Conservation (phyloP, 2,888 invertebrate genomes). For the Tetropium fuscum region DNA sequence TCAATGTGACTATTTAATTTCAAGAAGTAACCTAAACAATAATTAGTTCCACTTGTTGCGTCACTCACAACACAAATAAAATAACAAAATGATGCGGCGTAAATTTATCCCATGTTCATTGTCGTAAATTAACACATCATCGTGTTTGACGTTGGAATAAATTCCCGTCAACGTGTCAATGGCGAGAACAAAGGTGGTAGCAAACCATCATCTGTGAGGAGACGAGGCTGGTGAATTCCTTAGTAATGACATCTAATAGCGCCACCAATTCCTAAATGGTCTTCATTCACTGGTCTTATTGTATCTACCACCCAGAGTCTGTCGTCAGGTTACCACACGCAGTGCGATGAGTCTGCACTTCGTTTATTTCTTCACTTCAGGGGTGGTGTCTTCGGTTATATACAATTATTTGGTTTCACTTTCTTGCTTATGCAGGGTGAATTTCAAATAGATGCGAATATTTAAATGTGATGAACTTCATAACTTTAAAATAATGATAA, state of each 20-base stretch:
- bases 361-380: slow-evolving; percentile 4
- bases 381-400: slow-evolving; percentile 5
- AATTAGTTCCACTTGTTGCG: slow-evolving; percentile 21
- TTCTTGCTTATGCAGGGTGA: too few relatives aligned
- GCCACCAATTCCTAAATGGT: slow-evolving; percentile 50
- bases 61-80: slow-evolving; percentile 18
- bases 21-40: slow-evolving; percentile 6
- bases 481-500: too few relatives aligned
- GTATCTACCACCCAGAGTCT: slow-evolving; percentile 26
- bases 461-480: too few relatives aligned
- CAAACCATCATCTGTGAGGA: slow-evolving; percentile 18
- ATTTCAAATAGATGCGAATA: too few relatives aligned
- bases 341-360: slow-evolving; percentile 16
- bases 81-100: slow-evolving; percentile 22
- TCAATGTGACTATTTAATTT: slow-evolving; percentile 4
- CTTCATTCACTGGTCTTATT: slow-evolving; percentile 39
- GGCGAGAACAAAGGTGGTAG: slow-evolving; percentile 28
- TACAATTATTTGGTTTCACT: neutral
- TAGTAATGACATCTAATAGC: slow-evolving; percentile 50
- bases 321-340: slow-evolving; percentile 15
- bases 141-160: slow-evolving; percentile 5
- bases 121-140: slow-evolving; percentile 25
- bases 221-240: slow-evolving; percentile 40
- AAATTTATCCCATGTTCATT: slow-evolving; percentile 22
- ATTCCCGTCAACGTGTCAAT: slow-evolving; percentile 26